Percentiles rank a stretch among this genome's conserved stretches.
Conservation (phyloP, 1,140 invertebrate species). For the Drosophila fuyamai region DNA sequence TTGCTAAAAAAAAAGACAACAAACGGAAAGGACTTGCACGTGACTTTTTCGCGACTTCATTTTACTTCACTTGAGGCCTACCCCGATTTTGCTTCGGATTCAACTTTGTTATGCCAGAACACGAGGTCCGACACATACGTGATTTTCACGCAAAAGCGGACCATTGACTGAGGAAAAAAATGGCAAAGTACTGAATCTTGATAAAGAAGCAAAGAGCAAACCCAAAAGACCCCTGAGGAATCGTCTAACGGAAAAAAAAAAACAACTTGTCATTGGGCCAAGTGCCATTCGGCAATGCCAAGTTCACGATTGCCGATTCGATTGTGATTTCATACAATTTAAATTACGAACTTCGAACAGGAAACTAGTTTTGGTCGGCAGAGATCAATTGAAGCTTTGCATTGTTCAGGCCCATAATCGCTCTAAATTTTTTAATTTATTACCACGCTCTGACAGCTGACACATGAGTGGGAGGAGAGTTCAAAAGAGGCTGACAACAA, state of each 20-base stretch:
- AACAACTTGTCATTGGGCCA: slow-evolving; percentile 61
- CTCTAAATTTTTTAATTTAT: slow-evolving; percentile 77
- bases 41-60: slow-evolving; percentile 46
- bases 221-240: slow-evolving; percentile 29
- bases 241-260: slow-evolving; percentile 53
- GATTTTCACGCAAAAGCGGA: slow-evolving; percentile 59
- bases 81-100: slow-evolving; percentile 12
- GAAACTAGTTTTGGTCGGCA: slow-evolving; percentile 71
- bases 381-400: slow-evolving; percentile 63
- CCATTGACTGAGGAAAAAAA: slow-evolving; percentile 50
- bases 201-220: slow-evolving; percentile 18
- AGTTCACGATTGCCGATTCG: slow-evolving; percentile 32
- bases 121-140: slow-evolving; percentile 53
- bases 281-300: slow-evolving; percentile 38
- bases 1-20: slow-evolving; percentile 19
- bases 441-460: slow-evolving; percentile 65
- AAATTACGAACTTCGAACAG: slow-evolving; percentile 50
- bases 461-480: slow-evolving; percentile 41
- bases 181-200: slow-evolving; percentile 46
- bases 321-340: slow-evolving; percentile 27
- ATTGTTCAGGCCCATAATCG: slow-evolving; percentile 69
- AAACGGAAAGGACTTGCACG: slow-evolving; percentile 40
- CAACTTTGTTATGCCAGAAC: slow-evolving; percentile 57
- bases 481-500: slow-evolving; percentile 83
- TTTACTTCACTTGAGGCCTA: slow-evolving; percentile 35